These are phyloP conservation scores for Apotomis turbidana DNA, from an alignment of 2,888 invertebrate species.

Conservation along the genomic window DNA sequence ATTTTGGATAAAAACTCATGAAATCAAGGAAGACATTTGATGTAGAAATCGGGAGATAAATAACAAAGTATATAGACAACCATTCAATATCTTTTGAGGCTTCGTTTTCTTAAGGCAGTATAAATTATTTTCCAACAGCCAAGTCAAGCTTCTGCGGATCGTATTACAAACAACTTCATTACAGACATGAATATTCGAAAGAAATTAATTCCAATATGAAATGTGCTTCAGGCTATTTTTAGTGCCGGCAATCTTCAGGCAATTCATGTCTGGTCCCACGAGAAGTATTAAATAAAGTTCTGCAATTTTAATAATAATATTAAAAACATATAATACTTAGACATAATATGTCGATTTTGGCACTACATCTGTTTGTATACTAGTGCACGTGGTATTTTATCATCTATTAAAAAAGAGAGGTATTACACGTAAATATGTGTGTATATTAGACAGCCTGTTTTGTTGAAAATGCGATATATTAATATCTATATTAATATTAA, in stretches of 20 bases:
- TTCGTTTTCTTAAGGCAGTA: background rate
- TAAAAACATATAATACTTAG: background rate
- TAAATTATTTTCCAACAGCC: constrained; percentile 8
- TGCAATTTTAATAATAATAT: background rate
- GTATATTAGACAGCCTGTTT: too few relatives aligned
- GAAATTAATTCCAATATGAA: constrained; percentile 18
- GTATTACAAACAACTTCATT: constrained; percentile 12
- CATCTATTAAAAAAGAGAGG: too few relatives aligned
- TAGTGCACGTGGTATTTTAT: too few relatives aligned
- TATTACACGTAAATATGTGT: too few relatives aligned
- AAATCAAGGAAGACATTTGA: too few relatives aligned
- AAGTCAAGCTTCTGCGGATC: background rate
- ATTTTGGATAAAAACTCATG: too few relatives aligned
- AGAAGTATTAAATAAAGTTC: background rate
- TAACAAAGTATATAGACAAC: background rate
- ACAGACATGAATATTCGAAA: constrained; percentile 29
- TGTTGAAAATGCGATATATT: too few relatives aligned
- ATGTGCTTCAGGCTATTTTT: constrained; percentile 9
- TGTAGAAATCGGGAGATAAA: too few relatives aligned
- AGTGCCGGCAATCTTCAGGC: background rate
- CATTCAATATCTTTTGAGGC: background rate
- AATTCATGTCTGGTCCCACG: background rate
- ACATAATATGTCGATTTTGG: too few relatives aligned
- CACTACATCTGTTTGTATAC: too few relatives aligned
- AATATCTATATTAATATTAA: too few relatives aligned